Evolutionary conservation across 2,113 vertebrate species (phyloP), one percentile per base, ranked within the genome.

Genomic region (Ctenodactylus gundi): DNA sequence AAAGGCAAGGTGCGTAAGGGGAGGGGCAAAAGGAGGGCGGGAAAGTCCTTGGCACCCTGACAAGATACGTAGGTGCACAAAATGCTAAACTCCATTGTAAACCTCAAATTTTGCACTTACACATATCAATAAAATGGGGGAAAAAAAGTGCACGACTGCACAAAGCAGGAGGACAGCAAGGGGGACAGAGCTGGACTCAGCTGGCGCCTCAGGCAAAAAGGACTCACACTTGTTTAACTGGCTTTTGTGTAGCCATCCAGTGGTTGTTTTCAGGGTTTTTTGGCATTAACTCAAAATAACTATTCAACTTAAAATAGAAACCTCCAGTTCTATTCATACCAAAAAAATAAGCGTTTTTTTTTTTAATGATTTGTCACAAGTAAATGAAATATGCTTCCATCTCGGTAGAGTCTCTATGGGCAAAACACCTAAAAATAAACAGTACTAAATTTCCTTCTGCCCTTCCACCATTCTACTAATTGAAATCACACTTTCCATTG

Each of bases 391-490:
- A 70, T 68, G 29, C 58, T 89, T 87, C 44, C 25, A 49, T 72
- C 65, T 82, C 72, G 31, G 78, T 92, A 78, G 46, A 64, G 62
- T 86, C 84, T 90, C 84, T 78, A 60, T 64, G 49, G 49, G 27
- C 6, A 90, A 94, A 94, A 95, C 29, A 82, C 39, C 41, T 90
- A 94, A 97, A 95, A 96, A 68, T 84, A 92, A 86, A 67, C 29
- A 65, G 70, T 81, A 77, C 29, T 72, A n/a, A 88, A 85, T 78
- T 92, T 65, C 49, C 12, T 87, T 75, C 49, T 83, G 49, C 53
- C 49, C 12, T 87, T 75, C 49, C 78, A 55, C 53, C 44, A 73
- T 60, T 29, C 44, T 93, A 27, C 58, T 68, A 60, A 25, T 85
- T 91, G 46, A 80, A 88, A 95, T 39, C 36, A 85, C 36, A 91